Base-by-base conservation (phyloP, 1,140 invertebrate species). In the Tachypleus tridentatus region DNA sequence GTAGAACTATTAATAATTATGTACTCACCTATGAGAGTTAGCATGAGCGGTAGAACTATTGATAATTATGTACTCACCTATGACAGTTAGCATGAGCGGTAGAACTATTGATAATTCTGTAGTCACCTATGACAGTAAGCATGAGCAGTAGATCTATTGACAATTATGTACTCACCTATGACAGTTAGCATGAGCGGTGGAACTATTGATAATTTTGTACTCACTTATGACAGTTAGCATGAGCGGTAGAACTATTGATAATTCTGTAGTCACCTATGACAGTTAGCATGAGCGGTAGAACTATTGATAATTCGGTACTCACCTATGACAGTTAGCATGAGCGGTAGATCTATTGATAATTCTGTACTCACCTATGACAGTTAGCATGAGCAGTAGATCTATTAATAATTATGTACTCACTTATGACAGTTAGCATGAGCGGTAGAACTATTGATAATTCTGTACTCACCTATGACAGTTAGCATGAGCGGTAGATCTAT, bases 51-150 rank as follows among this genome's bases (percentile, higher is more conserved):
- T 29, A 29, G 29, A 29, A 29, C 29, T 29, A 29, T 29, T 29
- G 29, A 29, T 29, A 29, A 29, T 29, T 29, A 0, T 29, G 29
- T 29, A 68, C 65, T 60, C 50, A 68, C 67, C 67, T 48, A 65
- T 68, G 56, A 68, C 67, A 47, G 53, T 62, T 11, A 68, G 67
- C 49, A 64, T 66, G 29, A 29, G 29, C 29, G 29, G 29, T 29
- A 29, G 29, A 29, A 29, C 29, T 29, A 29, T 29, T 29, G 29
- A 29, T 29, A 29, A 29, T 29, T 29, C 29, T 29, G 29, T 29
- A 68, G 61, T 60, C 50, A 68, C 67, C 67, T 48, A 65, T 68
- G 56, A 68, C 67, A 47, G 53, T 62, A 6, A 68, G 67, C 49
- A 64, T 66, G 29, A 29, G 29, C 29, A 2, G 29, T 29, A 29